A percentile compares a stretch with the other conserved stretches of the same genome.
phyloP scores from a whole-genome alignment of 2,888 invertebrate genomes.

The Pherbina coryleti region DNA sequence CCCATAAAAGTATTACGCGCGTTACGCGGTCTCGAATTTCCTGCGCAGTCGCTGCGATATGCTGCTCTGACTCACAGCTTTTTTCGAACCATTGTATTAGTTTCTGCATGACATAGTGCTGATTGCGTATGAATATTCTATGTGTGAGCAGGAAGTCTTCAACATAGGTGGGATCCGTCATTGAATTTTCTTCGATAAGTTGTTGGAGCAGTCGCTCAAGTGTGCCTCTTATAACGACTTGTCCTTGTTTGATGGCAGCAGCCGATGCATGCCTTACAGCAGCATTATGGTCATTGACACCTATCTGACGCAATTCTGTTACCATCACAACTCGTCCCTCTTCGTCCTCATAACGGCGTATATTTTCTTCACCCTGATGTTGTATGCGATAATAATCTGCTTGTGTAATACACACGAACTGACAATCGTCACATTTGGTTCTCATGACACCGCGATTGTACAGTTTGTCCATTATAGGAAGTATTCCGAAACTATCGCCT shows the following conservation, averaged over 20 bases:
- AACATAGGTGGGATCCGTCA: constrained; percentile 97
- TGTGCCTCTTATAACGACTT: constrained; percentile 95
- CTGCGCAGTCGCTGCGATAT: constrained; percentile 57
- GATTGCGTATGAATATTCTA: constrained; percentile 92
- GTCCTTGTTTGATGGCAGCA: constrained; percentile 76
- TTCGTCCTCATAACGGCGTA: constrained; percentile 88
- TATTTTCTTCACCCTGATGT: constrained; percentile 93
- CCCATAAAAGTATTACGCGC: constrained; percentile 96
- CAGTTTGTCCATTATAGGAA: constrained; percentile 95
- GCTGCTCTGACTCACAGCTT: constrained; percentile 74
- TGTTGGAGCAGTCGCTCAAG: constrained; percentile 91
- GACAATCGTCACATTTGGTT: constrained; percentile 97
- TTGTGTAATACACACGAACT: constrained; percentile 99
- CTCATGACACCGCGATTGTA: constrained; percentile 97
- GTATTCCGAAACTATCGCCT: constrained; percentile 97
- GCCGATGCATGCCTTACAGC: constrained; percentile 48
- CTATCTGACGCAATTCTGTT: constrained; percentile 83
- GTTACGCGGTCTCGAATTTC: constrained; percentile 82
- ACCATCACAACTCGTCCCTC: constrained; percentile 92
- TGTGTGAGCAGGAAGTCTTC: constrained; percentile 98
- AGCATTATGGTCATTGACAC: constrained; percentile 63
- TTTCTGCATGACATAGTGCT: constrained; percentile 87
- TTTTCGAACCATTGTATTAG: constrained; percentile 88
- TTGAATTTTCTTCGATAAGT: constrained; percentile 93
- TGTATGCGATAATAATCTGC: constrained; percentile 92